These are phyloP conservation scores for Decapterus maruadsi DNA, from an alignment of 2,797 vertebrate genomes.

Conservation along the genomic window DNA sequence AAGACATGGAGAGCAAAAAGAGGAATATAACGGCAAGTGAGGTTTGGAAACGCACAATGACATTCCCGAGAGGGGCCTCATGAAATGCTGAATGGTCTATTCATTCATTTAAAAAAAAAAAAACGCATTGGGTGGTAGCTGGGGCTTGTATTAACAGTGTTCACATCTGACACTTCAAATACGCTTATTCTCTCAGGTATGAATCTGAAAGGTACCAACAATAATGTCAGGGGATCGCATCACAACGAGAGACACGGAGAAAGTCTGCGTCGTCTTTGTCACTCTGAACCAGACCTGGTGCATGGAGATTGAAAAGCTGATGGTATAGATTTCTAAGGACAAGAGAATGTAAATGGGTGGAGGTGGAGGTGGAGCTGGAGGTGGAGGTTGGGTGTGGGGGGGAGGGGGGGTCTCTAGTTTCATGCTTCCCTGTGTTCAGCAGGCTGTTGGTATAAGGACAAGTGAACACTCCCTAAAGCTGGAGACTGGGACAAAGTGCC, in stretches of 20 bases:
- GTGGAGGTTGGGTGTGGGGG: too few relatives aligned
- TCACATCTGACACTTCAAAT: slow-evolving; percentile 59
- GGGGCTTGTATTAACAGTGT: slow-evolving; percentile 45
- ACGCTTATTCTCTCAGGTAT: slow-evolving; percentile 51
- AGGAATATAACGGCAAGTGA: slow-evolving; percentile 74
- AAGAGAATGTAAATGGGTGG: slow-evolving; percentile 70
- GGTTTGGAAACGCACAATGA: slow-evolving; percentile 76
- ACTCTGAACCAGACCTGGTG: slow-evolving; percentile 58
- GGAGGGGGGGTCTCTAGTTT: slow-evolving; percentile 66
- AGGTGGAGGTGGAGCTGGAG: slow-evolving; percentile 16
- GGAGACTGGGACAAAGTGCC: slow-evolving; percentile 79
- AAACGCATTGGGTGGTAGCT: slow-evolving; percentile 61
- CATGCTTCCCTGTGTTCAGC: slow-evolving; percentile 73
- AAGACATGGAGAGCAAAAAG: slow-evolving; percentile 67
- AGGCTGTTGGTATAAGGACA: slow-evolving; percentile 77
- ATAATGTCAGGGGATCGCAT: slow-evolving; percentile 37
- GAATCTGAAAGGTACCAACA: slow-evolving; percentile 32
- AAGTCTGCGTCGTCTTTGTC: slow-evolving; percentile 12
- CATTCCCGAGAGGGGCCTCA: slow-evolving; percentile 78
- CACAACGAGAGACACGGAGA: slow-evolving; percentile 6
- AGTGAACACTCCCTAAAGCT: slow-evolving; percentile 80
- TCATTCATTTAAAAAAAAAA: slow-evolving; percentile 69
- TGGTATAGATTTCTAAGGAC: slow-evolving; percentile 77
- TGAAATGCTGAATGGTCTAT: slow-evolving; percentile 77
- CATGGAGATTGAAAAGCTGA: slow-evolving; percentile 69